Evolutionary conservation across 2,113 vertebrate genomes (phyloP).

Genomic region (Symphodus melops): DNA sequence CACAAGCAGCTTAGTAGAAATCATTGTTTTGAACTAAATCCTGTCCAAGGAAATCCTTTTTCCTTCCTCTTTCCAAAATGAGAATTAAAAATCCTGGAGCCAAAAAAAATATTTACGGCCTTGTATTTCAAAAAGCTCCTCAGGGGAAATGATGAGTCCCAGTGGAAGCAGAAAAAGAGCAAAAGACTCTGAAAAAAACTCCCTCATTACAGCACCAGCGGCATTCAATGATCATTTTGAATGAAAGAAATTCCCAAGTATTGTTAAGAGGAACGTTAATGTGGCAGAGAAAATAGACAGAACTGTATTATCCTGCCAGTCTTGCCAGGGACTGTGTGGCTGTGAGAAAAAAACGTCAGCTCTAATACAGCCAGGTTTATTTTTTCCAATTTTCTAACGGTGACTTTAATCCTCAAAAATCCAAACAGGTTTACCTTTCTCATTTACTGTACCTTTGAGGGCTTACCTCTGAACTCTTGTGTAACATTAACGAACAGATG

Average conservation of each 20-base stretch:
- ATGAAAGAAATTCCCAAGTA: background rate
- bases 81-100: constrained; percentile 4
- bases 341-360: constrained; percentile 48
- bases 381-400: constrained; percentile 28
- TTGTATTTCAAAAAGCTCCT: constrained; percentile 16
- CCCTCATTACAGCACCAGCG: background rate
- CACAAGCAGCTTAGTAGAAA: constrained; percentile 90
- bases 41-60: constrained; percentile 5
- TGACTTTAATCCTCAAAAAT: constrained; percentile 65
- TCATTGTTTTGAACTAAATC: constrained; percentile 80
- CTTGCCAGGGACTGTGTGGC: constrained; percentile 42
- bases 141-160: constrained; percentile 1
- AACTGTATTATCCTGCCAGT: constrained; percentile 28
- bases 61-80: constrained; percentile 5
- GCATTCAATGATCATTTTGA: background rate
- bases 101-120: constrained; percentile 17
- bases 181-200: background rate
- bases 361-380: constrained; percentile 33
- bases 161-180: background rate
- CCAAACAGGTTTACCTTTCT: constrained; percentile 70
- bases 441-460: constrained; percentile 24
- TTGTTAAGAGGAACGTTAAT: background rate
- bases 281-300: constrained; percentile 1
- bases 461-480: constrained; percentile 30
- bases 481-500: constrained; percentile 10